phyloP scores from a whole-genome alignment of 1,140 invertebrate species.

The Lordiphosa clarofinis region DNA sequence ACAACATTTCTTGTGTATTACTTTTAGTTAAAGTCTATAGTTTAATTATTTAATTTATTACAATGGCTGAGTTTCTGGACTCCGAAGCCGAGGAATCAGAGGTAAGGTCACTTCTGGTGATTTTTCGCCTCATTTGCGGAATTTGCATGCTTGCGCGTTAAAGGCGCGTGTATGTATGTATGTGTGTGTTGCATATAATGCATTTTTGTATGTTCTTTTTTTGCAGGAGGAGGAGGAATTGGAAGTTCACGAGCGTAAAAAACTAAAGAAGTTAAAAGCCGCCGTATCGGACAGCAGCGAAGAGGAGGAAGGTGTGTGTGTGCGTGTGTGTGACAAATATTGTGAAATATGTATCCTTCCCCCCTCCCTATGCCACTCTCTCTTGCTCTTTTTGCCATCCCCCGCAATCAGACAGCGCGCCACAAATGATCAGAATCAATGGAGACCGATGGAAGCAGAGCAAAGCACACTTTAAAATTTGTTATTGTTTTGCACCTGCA shows the following conservation, averaged over 20 bases:
- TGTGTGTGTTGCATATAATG: conserved; percentile 22
- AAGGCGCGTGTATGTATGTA: conserved; percentile 16
- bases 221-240: conserved; percentile 84
- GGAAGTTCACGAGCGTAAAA: conserved; percentile 83
- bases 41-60: conserved; percentile 70
- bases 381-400: too few relatives aligned
- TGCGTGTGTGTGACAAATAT: conserved; percentile 12
- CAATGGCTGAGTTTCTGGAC: conserved; percentile 89
- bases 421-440: not conserved
- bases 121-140: conserved; percentile 8
- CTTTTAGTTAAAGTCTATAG: conserved; percentile 68
- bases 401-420: conserved; percentile 1
- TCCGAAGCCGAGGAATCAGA: conserved; percentile 91
- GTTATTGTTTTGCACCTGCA: not conserved
- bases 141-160: conserved; percentile 35
- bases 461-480: too few relatives aligned
- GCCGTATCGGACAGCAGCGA: conserved; percentile 85
- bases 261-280: conserved; percentile 83
- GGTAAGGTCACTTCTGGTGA: conserved; percentile 66
- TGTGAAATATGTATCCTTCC: conserved; percentile 9
- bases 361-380: not conserved
- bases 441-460: too few relatives aligned
- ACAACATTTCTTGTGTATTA: conserved; percentile 51
- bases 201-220: conserved; percentile 19
- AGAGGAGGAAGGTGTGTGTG: conserved; percentile 81